Conservation (phyloP, 2,888 invertebrate species). For the Volucella bombylans region DNA sequence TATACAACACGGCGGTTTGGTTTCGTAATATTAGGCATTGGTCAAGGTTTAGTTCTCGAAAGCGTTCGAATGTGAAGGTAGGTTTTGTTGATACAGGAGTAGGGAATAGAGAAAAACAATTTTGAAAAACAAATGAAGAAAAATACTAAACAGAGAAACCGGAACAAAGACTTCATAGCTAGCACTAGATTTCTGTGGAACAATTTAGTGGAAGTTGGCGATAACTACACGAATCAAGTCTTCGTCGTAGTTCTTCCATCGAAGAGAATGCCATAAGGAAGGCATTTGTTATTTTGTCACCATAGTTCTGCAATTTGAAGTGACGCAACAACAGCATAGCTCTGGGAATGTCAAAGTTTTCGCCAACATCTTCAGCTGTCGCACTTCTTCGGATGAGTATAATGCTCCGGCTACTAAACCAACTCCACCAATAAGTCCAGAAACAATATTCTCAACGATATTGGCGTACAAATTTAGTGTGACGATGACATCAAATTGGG, state of each 20-base stretch:
- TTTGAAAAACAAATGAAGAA: conserved; percentile 7
- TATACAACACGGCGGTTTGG: too few species aligned
- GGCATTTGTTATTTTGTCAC: conserved; percentile 91
- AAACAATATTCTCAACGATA: conserved; percentile 97
- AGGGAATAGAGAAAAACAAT: not conserved
- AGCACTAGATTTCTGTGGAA: not conserved
- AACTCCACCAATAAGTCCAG: conserved; percentile 97
- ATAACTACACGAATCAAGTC: conserved; percentile 97
- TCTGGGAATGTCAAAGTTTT: conserved; percentile 93
- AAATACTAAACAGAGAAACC: conserved; percentile 34
- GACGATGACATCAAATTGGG: conserved; percentile 99
- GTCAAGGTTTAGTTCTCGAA: not conserved
- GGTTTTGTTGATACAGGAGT: not conserved
- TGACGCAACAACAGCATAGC: conserved; percentile 96
- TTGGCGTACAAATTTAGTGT: conserved; percentile 99
- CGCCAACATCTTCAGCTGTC: conserved; percentile 96
- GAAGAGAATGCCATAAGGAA: too few species aligned
- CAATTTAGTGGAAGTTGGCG: conserved; percentile 79
- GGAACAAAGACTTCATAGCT: conserved; percentile 19
- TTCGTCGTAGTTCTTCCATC: conserved; percentile 94
- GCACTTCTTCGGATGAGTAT: conserved; percentile 92
- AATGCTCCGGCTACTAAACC: conserved; percentile 96
- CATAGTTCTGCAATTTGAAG: conserved; percentile 92
- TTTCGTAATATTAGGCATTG: too few species aligned
- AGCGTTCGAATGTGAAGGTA: too few species aligned